Base-by-base conservation (phyloP, 1,140 invertebrate species). In the Apis mellifera region DNA sequence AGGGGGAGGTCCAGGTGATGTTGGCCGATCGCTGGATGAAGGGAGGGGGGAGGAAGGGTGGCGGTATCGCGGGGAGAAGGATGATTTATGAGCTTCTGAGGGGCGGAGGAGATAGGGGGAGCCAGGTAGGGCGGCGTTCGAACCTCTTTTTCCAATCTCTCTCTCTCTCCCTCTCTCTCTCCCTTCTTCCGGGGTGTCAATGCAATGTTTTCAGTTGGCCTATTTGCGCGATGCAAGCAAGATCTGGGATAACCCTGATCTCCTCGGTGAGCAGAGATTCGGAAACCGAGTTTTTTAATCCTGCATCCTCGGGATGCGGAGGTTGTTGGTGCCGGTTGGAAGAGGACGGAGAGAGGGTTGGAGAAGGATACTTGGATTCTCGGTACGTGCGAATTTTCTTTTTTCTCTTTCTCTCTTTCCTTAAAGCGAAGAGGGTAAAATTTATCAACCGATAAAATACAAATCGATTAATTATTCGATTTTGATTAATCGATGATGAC, bases 111-210 rank as follows among this genome's bases (percentile, higher is more conserved):
- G 32, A 3, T 32, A 32, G 32, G 32, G 82, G 90, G 91, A 89
- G 90, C 91, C 93, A 94, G 90, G 92, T 93, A 94, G 91, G 92
- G 92, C 90, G 90, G 85, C 90, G 91, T 92, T 92, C 91, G 82
- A 82, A 79, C 76, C 83, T 89, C 74, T 89, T 87, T 84, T 90
- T 78, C 86, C 90, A 74, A 82, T 83, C 82, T 32, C n/a, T 42
- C 54, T 62, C n/a, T 78, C 70, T n/a, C 70, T 64, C 64, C 42
- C 4, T 19, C 57, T 23, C 12, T 55, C 68, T 72, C 19, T 66
- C 74, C 82, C 88, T 84, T 82, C 81, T 78, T 59, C 54, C 62
- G 32, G 32, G 32, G 64, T 84, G 70, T 89, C 88, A 89, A 89
- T 89, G 88, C 81, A 42, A 42, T 42, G 74, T 87, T 89, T 89